A percentile compares a stretch with the other conserved stretches of the same genome.
Conservation (phyloP, 2,888 invertebrate species). For the Yponomeuta evonymella region DNA sequence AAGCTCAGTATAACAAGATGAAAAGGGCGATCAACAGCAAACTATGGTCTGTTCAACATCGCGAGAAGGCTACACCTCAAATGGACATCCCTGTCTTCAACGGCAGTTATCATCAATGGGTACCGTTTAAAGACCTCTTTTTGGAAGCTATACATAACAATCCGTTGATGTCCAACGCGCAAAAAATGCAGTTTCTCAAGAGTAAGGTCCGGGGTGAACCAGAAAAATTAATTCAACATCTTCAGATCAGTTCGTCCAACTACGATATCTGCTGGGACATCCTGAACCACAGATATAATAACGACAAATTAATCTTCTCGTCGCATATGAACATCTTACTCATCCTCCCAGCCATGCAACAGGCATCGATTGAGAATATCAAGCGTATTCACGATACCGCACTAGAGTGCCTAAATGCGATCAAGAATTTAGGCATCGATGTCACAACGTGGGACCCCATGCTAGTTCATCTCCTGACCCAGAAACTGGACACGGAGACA, state of each 20-base stretch:
- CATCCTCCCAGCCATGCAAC: neutral
- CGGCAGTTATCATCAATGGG: conserved; percentile 16
- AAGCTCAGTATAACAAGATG: neutral
- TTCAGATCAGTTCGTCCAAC: conserved; percentile 21
- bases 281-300: neutral
- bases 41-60: conserved; percentile 8
- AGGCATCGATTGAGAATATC: neutral
- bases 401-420: neutral
- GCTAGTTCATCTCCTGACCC: no score
- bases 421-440: no score
- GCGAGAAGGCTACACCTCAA: conserved; percentile 14
- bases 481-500: no score
- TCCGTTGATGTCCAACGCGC: conserved; percentile 18
- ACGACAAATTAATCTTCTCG: neutral
- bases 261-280: neutral
- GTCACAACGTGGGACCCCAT: no score
- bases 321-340: neutral
- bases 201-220: conserved; percentile 22
- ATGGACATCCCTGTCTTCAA: conserved; percentile 18
- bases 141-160: conserved; percentile 19
- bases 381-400: neutral
- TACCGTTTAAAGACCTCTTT: conserved; percentile 21
- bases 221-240: conserved; percentile 23
- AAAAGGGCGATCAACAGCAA: conserved; percentile 11
- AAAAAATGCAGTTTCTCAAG: conserved; percentile 23